Evolutionary conservation across 2,113 vertebrate genomes (phyloP).

Genomic region (Malurus alboscapulatus): DNA sequence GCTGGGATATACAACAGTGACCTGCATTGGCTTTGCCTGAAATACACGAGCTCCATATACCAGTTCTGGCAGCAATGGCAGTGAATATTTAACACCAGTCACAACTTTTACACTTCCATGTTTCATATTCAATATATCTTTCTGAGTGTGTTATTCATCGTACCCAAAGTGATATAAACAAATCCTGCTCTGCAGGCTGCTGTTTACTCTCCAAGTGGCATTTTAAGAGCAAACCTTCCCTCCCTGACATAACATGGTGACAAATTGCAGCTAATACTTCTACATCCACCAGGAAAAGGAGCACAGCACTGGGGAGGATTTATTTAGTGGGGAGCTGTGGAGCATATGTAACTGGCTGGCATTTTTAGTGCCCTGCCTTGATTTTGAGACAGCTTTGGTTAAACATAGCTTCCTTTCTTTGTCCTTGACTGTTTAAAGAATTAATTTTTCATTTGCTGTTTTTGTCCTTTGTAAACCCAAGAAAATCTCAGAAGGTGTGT

Average conservation of each 20-base stretch:
- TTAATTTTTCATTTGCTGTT: neutral
- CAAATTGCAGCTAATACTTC: conserved; percentile 55
- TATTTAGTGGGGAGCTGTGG: neutral
- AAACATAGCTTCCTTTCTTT: neutral
- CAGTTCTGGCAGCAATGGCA: conserved; percentile 24
- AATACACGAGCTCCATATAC: neutral
- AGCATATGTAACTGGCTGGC: conserved; percentile 48
- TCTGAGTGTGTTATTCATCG: conserved; percentile 58
- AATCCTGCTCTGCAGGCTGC: conserved; percentile 50
- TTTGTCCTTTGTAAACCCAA: neutral
- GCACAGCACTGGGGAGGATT: neutral
- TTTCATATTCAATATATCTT: conserved; percentile 59
- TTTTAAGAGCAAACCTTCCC: conserved; percentile 54
- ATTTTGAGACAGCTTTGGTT: conserved; percentile 25
- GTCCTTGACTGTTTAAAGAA: conserved; percentile 27
- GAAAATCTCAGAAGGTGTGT: neutral
- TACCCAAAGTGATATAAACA: conserved; percentile 56
- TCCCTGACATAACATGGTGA: conserved; percentile 38
- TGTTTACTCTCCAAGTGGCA: conserved; percentile 59
- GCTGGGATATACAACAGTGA: neutral
- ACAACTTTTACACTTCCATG: conserved; percentile 38
- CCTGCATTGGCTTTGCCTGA: neutral
- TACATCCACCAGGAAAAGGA: neutral
- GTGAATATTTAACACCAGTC: conserved; percentile 51
- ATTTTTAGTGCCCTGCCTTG: conserved; percentile 54